Base-by-base conservation (phyloP, 2,797 vertebrate genomes). In the Gallinago nigripennis region DNA sequence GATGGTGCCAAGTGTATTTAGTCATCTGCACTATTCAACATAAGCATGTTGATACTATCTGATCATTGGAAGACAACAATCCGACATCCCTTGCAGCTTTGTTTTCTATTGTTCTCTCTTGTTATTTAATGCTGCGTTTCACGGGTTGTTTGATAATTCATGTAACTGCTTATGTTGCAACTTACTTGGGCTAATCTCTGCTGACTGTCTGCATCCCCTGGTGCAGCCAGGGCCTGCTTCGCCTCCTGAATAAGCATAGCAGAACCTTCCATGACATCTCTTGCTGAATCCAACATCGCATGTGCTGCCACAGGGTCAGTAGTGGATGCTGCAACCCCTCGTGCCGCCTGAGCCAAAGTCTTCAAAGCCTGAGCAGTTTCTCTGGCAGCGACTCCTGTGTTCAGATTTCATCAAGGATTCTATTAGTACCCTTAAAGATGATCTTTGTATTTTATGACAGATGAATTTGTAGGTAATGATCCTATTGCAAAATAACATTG, bases 211-310 rank as follows among this genome's bases (percentile, higher is more conserved):
- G 99, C 99, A 60, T 99, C 99, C 27, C 99, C 99, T 0, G 99
- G 99, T 51, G 99, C 99, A 63, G 99, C 98, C 94, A 99, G 97
- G 33, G 99, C 99, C 98, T 99, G 98, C 94, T 99, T 99, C 35
- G 99, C 99, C 95, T 99, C 99, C 13, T 99, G 99, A 94, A 99
- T 99, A 82, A 99, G 98, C 98, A 99, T 98, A 43, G 99, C 99
- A 0, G 99, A 99, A 82, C 99, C 99, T 93, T 99, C 99, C 99
- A 99, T 99, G 81, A 99, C 99, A 16, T 99, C 99, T 86, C 99
- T 98, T 48, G 99, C 99, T 0, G 99, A 99, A 86, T 99, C 99
- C 95, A 99, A 85, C 99, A 99, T 99, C 6, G 99, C 99, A 3
- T 98, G 99, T 1, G 99, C 98, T 30, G 99, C 98, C 70, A 98